Base-by-base conservation (phyloP, 35 echinoderm and acorn worm genomes). In the Lytechinus variegatus region DNA sequence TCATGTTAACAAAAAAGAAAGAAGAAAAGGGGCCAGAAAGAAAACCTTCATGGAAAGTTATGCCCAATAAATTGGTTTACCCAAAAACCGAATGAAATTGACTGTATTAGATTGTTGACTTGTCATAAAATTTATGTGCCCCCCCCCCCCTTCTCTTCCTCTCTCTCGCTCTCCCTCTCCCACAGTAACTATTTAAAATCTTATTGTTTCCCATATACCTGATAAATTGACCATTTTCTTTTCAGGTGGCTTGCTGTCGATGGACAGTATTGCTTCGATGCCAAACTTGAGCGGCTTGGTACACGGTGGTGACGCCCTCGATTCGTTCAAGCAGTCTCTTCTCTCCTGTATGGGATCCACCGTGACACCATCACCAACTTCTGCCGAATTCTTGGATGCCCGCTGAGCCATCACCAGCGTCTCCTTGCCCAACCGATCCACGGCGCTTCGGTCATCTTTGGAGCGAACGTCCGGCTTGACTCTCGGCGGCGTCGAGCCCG, bases 221-320 rank as follows among this genome's bases (percentile, higher is more conserved):
- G 87, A 89, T 1, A 52, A 89, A 89, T 33, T 71, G 61, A 19
- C 16, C 14, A 19, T 71, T 93, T 54, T 93, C 91, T 54, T 54
- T 93, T 29, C 91, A 54, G 91, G 54, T 93, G 55, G 24, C 52
- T 54, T 54, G 91, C 9, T 27, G 0, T 53, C 91, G 53, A 93
- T 93, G 54, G 91, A 11, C 52, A 93, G 54, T 54, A 93, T 93
- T 19, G 52, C 53, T 28, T 93, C 91, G 91, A 93, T 93, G 54
- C 91, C 91, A 56, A 93, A 93, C 91, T 93, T 93, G 91, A 93
- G 91, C 11, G 28, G 91, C n/a, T 89, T 89, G 8, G 2, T 33
- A 27, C 10, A 10, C 87, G 27, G 52, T 27, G 28, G 28, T 44
- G 87, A 52, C 19, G 87, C 14, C 9, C 87, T 33, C 6, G 87